Evolutionary conservation across 2,797 vertebrate genomes (phyloP).

Genomic region (Anisognathus igniventris): DNA sequence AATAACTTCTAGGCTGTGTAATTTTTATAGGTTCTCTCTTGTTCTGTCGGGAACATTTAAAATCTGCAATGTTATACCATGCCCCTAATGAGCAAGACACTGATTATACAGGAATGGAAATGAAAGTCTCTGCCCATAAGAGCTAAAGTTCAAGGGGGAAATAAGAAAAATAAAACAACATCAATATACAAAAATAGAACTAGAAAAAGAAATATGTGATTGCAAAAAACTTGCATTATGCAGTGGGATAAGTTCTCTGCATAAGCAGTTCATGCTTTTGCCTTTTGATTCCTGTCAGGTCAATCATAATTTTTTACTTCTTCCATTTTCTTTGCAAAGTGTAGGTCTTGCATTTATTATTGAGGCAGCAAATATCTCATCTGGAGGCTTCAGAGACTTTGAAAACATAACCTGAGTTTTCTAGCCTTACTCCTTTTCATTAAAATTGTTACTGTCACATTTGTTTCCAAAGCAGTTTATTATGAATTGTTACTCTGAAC

Average conservation of each 20-base stretch:
- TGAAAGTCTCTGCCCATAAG: background rate
- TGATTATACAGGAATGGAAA: background rate
- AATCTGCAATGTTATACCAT: background rate
- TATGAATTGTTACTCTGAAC: background rate
- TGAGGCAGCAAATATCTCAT: conserved; percentile 15
- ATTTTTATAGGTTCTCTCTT: background rate
- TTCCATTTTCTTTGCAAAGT: background rate
- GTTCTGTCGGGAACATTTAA: background rate
- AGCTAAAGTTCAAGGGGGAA: background rate
- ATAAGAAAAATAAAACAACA: background rate
- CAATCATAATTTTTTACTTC: background rate
- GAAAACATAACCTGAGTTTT: background rate
- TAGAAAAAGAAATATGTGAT: background rate
- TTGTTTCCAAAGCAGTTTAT: background rate
- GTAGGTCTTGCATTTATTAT: background rate
- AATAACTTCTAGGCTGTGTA: background rate
- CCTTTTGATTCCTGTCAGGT: background rate
- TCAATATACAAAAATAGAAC: background rate
- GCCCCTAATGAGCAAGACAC: background rate
- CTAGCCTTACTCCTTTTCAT: background rate
- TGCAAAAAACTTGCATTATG: background rate
- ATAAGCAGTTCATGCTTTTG: background rate
- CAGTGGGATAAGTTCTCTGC: background rate
- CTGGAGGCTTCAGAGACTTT: background rate
- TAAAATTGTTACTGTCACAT: conserved; percentile 28